Conservation (phyloP, 2,888 invertebrate genomes). For the Trachelus iudaicus region DNA sequence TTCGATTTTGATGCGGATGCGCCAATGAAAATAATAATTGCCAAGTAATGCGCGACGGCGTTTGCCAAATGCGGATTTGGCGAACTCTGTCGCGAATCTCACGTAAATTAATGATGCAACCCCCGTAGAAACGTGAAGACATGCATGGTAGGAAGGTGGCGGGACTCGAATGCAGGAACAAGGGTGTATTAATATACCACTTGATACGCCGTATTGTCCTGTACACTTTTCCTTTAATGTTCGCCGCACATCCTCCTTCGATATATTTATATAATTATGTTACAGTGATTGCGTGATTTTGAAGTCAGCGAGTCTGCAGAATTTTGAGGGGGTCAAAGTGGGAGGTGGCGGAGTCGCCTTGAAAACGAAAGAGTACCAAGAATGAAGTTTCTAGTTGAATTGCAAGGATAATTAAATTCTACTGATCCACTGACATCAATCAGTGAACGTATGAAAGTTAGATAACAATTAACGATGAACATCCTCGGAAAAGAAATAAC, state of each 20-base stretch:
- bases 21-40: too few relatives aligned
- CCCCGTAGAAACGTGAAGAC: constrained; percentile 25
- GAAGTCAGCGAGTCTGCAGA: constrained; percentile 47
- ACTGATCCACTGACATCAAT: constrained; percentile 47
- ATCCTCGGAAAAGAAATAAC: neutral
- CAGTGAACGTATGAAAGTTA: constrained; percentile 53
- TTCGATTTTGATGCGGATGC: too few relatives aligned
- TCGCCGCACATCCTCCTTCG: constrained; percentile 41
- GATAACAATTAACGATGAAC: neutral
- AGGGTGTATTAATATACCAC: constrained; percentile 46
- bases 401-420: constrained; percentile 22
- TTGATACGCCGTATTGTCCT: constrained; percentile 49
- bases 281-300: constrained; percentile 50
- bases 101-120: too few relatives aligned
- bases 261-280: constrained; percentile 43
- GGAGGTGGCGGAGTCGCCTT: too few relatives aligned
- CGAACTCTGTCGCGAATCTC: too few relatives aligned
- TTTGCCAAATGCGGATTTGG: too few relatives aligned
- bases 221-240: constrained; percentile 51
- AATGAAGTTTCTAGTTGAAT: constrained; percentile 23
- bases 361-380: constrained; percentile 10
- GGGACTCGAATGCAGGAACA: constrained; percentile 48
- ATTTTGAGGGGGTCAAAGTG: constrained; percentile 18
- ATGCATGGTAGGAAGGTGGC: constrained; percentile 43
- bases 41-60: too few relatives aligned